Conservation (phyloP, 1,140 invertebrate species). For the Lasioglossum albipes region DNA sequence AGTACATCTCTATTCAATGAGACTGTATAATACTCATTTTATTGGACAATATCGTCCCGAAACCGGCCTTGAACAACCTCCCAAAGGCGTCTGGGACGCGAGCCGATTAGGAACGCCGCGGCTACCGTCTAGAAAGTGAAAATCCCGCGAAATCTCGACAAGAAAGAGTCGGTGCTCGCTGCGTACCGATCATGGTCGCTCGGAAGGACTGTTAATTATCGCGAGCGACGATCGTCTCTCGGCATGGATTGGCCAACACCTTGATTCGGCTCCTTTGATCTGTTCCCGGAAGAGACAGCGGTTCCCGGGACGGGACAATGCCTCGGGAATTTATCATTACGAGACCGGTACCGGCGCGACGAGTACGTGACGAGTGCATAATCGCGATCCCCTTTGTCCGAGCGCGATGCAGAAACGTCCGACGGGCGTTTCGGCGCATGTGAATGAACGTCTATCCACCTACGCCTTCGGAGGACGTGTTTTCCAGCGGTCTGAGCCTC, state of each 20-base stretch:
- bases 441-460: constrained; percentile 24
- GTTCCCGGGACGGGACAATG: constrained; percentile 42
- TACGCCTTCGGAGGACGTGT: not conserved
- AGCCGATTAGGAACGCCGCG: no score
- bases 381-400: constrained; percentile 48
- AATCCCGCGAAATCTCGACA: no score
- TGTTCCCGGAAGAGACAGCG: constrained; percentile 19
- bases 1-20: no score
- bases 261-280: constrained; percentile 25
- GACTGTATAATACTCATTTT: no score
- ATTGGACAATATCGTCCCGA: no score
- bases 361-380: constrained; percentile 50
- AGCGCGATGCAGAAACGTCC: constrained; percentile 4
- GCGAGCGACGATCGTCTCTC: not conserved
- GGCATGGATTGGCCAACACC: constrained; percentile 26
- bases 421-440: constrained; percentile 37
- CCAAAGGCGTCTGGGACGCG: no score
- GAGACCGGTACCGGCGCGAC: constrained; percentile 8
- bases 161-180: no score
- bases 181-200: no score
- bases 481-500: no score
- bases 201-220: constrained; percentile 29
- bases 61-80: no score
- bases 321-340: constrained; percentile 45
- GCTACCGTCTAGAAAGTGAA: no score